Percentiles rank a stretch among this genome's conserved stretches.
Evolutionary conservation across 2,797 vertebrate species (phyloP).

Genomic region (Myioborus melanocephalus): DNA sequence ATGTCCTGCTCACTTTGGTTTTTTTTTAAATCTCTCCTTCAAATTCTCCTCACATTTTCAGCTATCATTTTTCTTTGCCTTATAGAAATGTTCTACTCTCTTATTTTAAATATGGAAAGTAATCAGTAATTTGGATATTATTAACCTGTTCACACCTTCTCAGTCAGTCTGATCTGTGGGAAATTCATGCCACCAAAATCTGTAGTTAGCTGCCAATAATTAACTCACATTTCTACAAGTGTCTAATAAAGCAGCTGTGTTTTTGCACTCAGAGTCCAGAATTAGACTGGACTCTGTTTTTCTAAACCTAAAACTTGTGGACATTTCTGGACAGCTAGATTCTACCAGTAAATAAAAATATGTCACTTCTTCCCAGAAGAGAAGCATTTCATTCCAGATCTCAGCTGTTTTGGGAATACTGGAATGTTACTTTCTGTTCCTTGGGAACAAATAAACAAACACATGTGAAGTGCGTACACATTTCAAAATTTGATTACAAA

Average conservation of each 20-base stretch:
- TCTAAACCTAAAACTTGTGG: neutral
- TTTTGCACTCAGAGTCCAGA: neutral
- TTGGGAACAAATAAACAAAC: neutral
- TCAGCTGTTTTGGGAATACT: neutral
- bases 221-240: neutral
- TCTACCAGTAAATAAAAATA: neutral
- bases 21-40: neutral
- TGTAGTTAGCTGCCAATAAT: neutral
- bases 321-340: neutral
- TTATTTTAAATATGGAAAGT: neutral
- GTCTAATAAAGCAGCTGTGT: neutral
- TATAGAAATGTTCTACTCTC: neutral
- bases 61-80: neutral
- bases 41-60: neutral
- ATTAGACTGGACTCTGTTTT: neutral
- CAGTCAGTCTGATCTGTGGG: neutral
- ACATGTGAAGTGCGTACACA: rapidly evolving
- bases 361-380: neutral
- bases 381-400: neutral
- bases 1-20: rapidly evolving
- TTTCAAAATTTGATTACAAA: neutral
- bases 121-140: neutral
- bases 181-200: neutral
- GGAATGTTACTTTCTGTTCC: neutral
- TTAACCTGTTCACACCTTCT: neutral